Evolutionary conservation across 2,797 vertebrate species (phyloP).

Genomic region (Falco rusticolus): DNA sequence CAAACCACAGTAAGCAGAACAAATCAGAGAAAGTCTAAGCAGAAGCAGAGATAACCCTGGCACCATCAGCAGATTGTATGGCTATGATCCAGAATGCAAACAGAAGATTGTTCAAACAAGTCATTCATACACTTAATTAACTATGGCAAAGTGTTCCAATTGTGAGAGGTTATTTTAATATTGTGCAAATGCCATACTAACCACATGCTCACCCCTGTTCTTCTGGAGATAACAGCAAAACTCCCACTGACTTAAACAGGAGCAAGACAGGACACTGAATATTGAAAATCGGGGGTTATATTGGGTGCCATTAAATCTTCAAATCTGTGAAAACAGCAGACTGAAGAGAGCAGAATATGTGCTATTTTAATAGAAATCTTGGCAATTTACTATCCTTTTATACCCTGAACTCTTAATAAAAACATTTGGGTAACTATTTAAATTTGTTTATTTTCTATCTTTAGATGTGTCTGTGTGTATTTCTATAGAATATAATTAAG

Average conservation of each 20-base stretch:
- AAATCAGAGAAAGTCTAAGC: conserved; percentile 39
- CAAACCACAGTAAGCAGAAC: conserved; percentile 49
- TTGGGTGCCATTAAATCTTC: neutral
- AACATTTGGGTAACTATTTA: neutral
- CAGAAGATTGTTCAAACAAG: conserved; percentile 67
- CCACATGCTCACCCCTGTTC: conserved; percentile 29
- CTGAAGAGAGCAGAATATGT: neutral
- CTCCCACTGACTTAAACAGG: conserved; percentile 20
- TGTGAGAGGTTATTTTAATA: conserved; percentile 68
- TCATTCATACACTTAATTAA: conserved; percentile 65
- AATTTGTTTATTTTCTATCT: neutral
- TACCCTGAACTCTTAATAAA: neutral
- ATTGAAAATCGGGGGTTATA: neutral
- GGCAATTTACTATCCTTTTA: neutral
- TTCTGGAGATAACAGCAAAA: conserved; percentile 47
- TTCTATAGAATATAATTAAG: neutral
- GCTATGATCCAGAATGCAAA: conserved; percentile 60
- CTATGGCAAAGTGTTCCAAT: conserved; percentile 55
- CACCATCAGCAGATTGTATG: conserved; percentile 62
- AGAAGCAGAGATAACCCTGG: conserved; percentile 59
- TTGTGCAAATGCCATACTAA: conserved; percentile 48
- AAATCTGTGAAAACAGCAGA: conserved; percentile 32
- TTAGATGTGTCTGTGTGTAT: neutral
- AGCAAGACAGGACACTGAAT: neutral
- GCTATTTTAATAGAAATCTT: neutral